A percentile compares a stretch with the other conserved stretches of the same genome.
Conservation (phyloP, 2,888 invertebrate species). For the Craniophora ligustri region DNA sequence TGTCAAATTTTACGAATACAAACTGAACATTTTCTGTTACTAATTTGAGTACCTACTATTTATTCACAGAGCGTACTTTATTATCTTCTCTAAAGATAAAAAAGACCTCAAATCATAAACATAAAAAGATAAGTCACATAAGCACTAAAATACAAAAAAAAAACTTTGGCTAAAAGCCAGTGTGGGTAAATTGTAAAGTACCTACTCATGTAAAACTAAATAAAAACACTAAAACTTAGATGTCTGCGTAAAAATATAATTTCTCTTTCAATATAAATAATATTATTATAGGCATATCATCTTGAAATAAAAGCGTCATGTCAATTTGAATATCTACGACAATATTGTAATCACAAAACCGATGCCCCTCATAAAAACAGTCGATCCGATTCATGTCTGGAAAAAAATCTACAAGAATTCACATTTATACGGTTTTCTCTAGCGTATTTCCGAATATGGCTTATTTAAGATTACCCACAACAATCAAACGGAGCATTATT, state of each 20-base stretch:
- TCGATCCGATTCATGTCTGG: slow-evolving; percentile 9
- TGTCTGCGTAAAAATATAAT: slow-evolving; percentile 13
- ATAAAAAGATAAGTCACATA: not conserved
- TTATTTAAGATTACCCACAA: slow-evolving; percentile 57
- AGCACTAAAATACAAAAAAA: not conserved
- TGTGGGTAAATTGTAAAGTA: not conserved
- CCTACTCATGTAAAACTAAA: not conserved
- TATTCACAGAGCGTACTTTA: too few relatives aligned
- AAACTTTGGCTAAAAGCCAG: not conserved
- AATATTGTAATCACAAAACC: slow-evolving; percentile 38
- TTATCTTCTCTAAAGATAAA: not conserved
- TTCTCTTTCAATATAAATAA: slow-evolving; percentile 22
- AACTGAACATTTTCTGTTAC: too few relatives aligned
- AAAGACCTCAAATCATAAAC: not conserved
- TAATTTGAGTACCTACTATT: too few relatives aligned
- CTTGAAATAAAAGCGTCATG: slow-evolving; percentile 18
- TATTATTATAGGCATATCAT: slow-evolving; percentile 11
- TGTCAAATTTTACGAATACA: too few relatives aligned
- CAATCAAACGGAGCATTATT: slow-evolving; percentile 57
- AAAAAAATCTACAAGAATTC: slow-evolving; percentile 12
- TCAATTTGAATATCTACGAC: slow-evolving; percentile 42
- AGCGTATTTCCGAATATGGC: slow-evolving; percentile 44
- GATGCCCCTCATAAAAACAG: slow-evolving; percentile 10
- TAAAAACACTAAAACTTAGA: slow-evolving; percentile 5
- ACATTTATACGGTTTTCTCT: slow-evolving; percentile 22